Evolutionary conservation across 1,140 invertebrate species (phyloP), one percentile per base, ranked within the genome.

Genomic region (Pseudachorutes palmiensis): DNA sequence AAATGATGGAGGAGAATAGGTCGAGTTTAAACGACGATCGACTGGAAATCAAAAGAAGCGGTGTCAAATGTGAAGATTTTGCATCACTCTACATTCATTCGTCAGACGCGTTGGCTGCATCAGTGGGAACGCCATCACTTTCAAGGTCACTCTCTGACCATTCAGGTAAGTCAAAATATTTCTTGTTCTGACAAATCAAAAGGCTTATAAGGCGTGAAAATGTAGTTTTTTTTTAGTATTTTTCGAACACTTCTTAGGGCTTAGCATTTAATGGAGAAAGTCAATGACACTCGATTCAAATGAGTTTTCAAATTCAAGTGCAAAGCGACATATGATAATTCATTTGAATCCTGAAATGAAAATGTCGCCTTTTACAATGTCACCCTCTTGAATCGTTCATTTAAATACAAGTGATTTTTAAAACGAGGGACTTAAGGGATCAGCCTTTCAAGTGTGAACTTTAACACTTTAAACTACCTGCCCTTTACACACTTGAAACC

Each of bases 61-160:
- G 31, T 9, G 68, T 71, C 48, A 74, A 74, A 59, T 71, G 70
- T 65, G 72, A 74, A 64, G 77, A 79, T 67, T 79, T 78, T 63
- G 71, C 74, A 24, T 72, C 75, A 14, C 74, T 79, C n/a, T 79
- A 79, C 70, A 67, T 79, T 28, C 77, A 78, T 66, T 70, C 72
- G 0, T 72, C 70, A 14, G 61, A 74, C 1, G 70, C 71, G n/a
- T 65, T 71, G n/a, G 31, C 70, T 30, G 70, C 70, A n/a, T 64
- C 67, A 28, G 70, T 67, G 22, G 66, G 68, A 45, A 62, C 65
- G 30, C 62, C 69, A 26, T 62, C 63, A 24, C 63, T 69, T 48
- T 66, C 69, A 30, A 60, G 72, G 62, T 70, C 72, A 58, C 67
- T 73, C 22, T 60, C 72, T 49, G 72, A 73, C 49, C 72, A 73